Base-by-base conservation (phyloP, 2,797 vertebrate species). In the Spinus pinus region DNA sequence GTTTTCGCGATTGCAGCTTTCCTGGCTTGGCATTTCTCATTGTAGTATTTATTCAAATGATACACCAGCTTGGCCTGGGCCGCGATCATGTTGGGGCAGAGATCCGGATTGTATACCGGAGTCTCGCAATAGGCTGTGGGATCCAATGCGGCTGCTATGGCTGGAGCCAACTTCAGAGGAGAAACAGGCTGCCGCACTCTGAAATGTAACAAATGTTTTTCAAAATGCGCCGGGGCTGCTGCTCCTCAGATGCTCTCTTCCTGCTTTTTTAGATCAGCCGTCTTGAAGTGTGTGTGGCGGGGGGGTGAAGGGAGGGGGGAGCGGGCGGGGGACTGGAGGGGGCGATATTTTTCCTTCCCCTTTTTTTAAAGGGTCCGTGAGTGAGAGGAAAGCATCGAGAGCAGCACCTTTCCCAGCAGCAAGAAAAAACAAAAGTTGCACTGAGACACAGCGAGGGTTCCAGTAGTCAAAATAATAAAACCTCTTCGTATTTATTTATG, bases 161-260 rank as follows among this genome's bases (percentile, higher is more conserved):
- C 98, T 96, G 99, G 99, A 99, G 99, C 99, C 99, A 99, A 99
- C 99, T 99, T 99, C 99, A 98, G 98, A 98, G 98, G 98, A 98
- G 97, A 97, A 98, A 94, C 91, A 69, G 97, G 96, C 96, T 93
- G 95, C 93, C 31, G 93, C 85, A 57, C 97, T 91, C 95, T 53
- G 95, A 95, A 95, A 95, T 44, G 86, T 79, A 94, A 90, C 94
- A 86, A 94, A 89, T 86, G 96, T 88, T 97, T 90, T 88, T 88
- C 95, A 85, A 94, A 90, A 70, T 51, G 94, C 78, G 91, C 94
- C 53, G 96, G 93, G 44, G 94, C 95, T 84, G 88, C 91, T 95
- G 84, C 90, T 91, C 92, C 94, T 96, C 83, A 61, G 97, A 95
- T 81, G 96, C 97, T 80, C 97, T 94, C 90, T 94, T 95, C 93